These are phyloP conservation scores for Anguilla obscura DNA, from an alignment of 2,797 vertebrate species.

Conservation along the genomic window DNA sequence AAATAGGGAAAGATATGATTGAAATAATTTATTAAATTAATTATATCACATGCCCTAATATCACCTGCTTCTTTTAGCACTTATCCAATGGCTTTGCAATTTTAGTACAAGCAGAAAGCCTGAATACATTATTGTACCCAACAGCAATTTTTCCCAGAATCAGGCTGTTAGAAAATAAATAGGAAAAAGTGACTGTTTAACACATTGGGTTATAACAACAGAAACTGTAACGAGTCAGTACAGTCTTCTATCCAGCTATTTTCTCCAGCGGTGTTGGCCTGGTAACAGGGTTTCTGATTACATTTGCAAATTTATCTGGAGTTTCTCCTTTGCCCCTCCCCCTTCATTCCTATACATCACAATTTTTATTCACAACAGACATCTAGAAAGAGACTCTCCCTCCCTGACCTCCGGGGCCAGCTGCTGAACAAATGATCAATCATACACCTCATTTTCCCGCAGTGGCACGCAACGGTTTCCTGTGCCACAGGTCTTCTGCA, in stretches of 20 bases:
- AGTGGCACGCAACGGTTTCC: conserved; percentile 53
- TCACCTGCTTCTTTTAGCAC: not conserved
- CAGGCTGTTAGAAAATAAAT: not conserved
- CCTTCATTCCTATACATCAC: conserved; percentile 54
- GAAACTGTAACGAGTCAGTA: not conserved
- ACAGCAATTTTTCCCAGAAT: not conserved
- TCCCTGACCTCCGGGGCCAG: conserved; percentile 26
- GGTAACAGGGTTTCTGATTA: not conserved
- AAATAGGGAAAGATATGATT: not conserved
- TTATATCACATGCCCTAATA: not conserved
- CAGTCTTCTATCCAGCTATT: not conserved
- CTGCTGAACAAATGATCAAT: not conserved
- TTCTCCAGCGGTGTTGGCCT: not conserved
- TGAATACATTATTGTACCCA: not conserved
- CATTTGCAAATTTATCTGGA: not conserved
- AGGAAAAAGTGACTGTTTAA: not conserved
- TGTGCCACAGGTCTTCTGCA: conserved; percentile 68
- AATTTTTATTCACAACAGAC: conserved; percentile 65
- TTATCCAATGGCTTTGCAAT: not conserved
- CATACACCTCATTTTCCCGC: conserved; percentile 18
- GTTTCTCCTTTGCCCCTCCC: not conserved
- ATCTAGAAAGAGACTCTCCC: conserved; percentile 61
- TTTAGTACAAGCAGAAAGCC: not conserved
- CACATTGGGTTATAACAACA: not conserved
- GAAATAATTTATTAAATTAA: not conserved